Evolutionary conservation across 2,797 vertebrate species (phyloP), one percentile per base, ranked within the genome.

Genomic region (Xerus rutilus): DNA sequence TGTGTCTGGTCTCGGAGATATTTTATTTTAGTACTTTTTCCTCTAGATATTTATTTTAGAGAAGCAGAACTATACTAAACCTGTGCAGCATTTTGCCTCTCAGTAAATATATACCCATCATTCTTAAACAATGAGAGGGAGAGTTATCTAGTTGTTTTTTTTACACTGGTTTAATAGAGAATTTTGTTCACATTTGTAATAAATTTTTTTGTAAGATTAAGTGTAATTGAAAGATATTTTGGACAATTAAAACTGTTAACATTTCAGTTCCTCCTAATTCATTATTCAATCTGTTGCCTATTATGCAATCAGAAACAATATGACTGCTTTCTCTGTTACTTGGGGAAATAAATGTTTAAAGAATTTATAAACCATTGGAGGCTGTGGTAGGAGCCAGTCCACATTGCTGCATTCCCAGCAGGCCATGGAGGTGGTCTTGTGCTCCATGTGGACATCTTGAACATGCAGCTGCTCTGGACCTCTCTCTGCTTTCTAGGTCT

Each of bases 161-260:
- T 57, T 15, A 39, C 30, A 85, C 7, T 73, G 6, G 35, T 69
- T 93, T 93, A 89, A n/a, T 89, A 43, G 70, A 78, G n/a, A 64
- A 62, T 93, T 92, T 91, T 84, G 52, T 91, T 89, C 17, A 57
- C 69, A 64, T 85, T 91, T 65, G 2, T 90, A 88, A 69, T 84
- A 62, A n/a, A n/a, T 52, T 59, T 65, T 96, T 89, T 95, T 79
- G 85, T 78, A 86, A 93, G 57, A 91, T 52, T 91, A 92, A 84
- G 43, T 93, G 9, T 87, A 76, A 79, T 95, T 94, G 70, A 91
- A 96, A 97, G 64, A 39, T 43, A 95, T 84, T 89, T 89, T 52
- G 35, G 39, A 93, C 70, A 69, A 90, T 87, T 94, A 93, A 94
- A 94, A 89, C 43, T 73, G 35, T 78, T 84, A 89, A 84, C 32